Evolutionary conservation across 1,140 invertebrate genomes (phyloP), one percentile per base, ranked within the genome.

Genomic region (Wiebesia pumilae): DNA sequence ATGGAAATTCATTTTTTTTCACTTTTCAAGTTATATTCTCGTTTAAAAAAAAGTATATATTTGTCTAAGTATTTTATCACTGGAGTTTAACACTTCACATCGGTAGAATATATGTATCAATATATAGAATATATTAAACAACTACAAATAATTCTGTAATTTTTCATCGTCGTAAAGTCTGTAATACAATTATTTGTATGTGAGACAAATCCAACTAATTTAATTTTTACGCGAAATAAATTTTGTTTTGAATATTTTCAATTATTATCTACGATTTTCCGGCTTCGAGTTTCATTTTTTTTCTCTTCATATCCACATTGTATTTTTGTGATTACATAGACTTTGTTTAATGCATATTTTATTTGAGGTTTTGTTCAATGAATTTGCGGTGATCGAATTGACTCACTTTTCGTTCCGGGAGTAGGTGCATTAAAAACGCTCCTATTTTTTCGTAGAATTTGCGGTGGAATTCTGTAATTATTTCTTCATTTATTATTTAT

Each of bases 401-500:
- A 94, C 93, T 94, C 93, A 91, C 92, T 91, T 91, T 92, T 91
- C 90, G 91, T 92, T 92, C 90, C 91, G 93, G 93, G 93, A 93
- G 93, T 93, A 93, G 93, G 89, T 83, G 85, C 88, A 85, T 67
- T 27, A 62, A 65, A 75, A 75, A 89, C 84, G 89, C 89, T 87
- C 90, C 92, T 91, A 90, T 89, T 91, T 90, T 90, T 91, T 91
- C 90, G 87, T 71, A 71, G 90, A 91, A 92, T 92, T 89, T 87
- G 91, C 91, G 87, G 86, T 88, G 85, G 88, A 88, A 93, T 89
- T 24, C 91, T 91, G 87, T 54, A 85, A 21, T 67, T 73, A 54
- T 71, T 54, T 33, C 4, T 67, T 85, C 43, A 67, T 19, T 51
- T 35, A n/a, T 43, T 27, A 43, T 82, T 38, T 38, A 21, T 71